Evolutionary conservation across 2,888 invertebrate species (phyloP).

Genomic region (Drosophila parthenogenetica): DNA sequence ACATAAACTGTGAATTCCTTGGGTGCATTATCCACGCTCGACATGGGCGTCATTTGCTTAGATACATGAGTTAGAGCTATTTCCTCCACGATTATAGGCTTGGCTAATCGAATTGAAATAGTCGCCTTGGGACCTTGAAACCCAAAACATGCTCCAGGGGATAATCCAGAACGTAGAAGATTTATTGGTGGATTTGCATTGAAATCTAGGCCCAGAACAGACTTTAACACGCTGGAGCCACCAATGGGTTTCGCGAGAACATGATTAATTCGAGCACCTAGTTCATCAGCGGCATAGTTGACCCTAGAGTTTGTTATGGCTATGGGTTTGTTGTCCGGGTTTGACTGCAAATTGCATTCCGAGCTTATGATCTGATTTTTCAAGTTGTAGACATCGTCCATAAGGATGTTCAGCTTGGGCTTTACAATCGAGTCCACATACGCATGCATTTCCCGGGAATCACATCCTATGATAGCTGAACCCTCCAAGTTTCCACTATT

Average conservation of each 20-base stretch:
- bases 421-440: constrained; percentile 64
- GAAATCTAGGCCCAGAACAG: constrained; percentile 68
- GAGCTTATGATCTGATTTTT: constrained; percentile 59
- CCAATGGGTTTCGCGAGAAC: constrained; percentile 66
- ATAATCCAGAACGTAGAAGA: constrained; percentile 61
- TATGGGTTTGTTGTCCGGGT: not conserved
- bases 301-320: constrained; percentile 41
- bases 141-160: constrained; percentile 76
- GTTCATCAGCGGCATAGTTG: constrained; percentile 75
- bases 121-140: constrained; percentile 62
- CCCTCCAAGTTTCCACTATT: not conserved
- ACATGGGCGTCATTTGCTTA: constrained; percentile 64
- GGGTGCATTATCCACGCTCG: constrained; percentile 71
- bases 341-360: constrained; percentile 24
- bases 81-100: constrained; percentile 62
- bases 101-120: constrained; percentile 64
- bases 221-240: constrained; percentile 48
- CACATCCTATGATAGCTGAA: constrained; percentile 21
- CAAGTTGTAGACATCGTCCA: constrained; percentile 73
- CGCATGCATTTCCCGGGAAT: constrained; percentile 28
- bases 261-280: constrained; percentile 69
- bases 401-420: constrained; percentile 63
- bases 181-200: constrained; percentile 74
- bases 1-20: constrained; percentile 75
- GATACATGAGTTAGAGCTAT: constrained; percentile 69